These are phyloP conservation scores for Mesocricetus auratus DNA, from an alignment of 2,113 vertebrate genomes.

Conservation along the genomic window DNA sequence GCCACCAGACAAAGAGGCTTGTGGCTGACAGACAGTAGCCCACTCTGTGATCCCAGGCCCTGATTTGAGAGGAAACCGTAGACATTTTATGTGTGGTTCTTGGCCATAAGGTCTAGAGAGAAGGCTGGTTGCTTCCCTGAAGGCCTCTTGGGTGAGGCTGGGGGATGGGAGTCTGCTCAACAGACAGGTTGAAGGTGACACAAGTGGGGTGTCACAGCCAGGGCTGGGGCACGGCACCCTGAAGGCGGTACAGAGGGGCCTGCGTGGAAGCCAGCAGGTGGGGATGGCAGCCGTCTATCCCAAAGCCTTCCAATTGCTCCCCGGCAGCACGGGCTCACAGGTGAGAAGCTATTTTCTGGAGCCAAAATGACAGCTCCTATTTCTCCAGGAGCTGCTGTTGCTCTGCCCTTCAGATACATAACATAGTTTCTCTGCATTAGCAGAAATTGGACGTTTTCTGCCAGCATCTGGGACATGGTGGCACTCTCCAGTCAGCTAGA, in stretches of 20 bases:
- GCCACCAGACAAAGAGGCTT: slow-evolving; percentile 28
- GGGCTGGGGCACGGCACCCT: slow-evolving; percentile 7
- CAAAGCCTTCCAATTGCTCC: not conserved
- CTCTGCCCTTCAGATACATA: not conserved
- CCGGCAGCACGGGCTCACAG: not conserved
- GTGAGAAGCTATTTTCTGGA: not conserved
- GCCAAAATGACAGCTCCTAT: not conserved
- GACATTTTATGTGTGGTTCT: not conserved
- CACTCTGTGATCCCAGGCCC: slow-evolving; percentile 35
- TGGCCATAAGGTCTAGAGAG: not conserved
- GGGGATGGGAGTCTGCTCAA: not conserved
- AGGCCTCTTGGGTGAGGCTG: slow-evolving; percentile 1
- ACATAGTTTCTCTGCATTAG: not conserved
- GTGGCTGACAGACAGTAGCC: not conserved
- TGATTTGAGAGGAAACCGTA: slow-evolving; percentile 1
- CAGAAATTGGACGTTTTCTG: not conserved
- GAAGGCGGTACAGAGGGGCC: not conserved
- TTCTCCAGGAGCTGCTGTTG: not conserved
- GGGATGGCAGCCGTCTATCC: not conserved
- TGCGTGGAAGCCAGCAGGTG: not conserved
- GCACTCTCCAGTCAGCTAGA: not conserved
- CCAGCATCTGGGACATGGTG: not conserved
- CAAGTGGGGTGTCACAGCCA: rapidly evolving
- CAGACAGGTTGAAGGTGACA: not conserved
- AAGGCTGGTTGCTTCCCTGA: not conserved